These are phyloP conservation scores for Drosophila trichaetosa DNA, from an alignment of 2,888 invertebrate genomes.

Conservation along the genomic window DNA sequence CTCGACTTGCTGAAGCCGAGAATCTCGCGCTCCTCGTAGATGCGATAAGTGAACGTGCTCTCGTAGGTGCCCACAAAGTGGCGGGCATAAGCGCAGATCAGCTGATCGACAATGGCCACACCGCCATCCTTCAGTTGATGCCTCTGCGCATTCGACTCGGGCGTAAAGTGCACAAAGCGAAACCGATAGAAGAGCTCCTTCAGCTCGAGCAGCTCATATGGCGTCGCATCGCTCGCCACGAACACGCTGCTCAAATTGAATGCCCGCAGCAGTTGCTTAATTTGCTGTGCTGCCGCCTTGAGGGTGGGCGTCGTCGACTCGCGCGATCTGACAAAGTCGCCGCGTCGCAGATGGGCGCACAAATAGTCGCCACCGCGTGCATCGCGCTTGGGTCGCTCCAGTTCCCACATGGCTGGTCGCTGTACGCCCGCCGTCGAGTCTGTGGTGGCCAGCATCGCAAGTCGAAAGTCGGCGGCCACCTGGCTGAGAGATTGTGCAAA, in stretches of 20 bases:
- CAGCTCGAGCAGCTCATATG: constrained; percentile 84
- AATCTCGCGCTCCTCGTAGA: constrained; percentile 98
- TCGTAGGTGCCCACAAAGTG: constrained; percentile 96
- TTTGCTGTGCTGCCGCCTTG: constrained; percentile 91
- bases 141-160: constrained; percentile 80
- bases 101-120: constrained; percentile 96
- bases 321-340: constrained; percentile 93
- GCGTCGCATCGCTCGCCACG: constrained; percentile 93
- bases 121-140: constrained; percentile 90
- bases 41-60: constrained; percentile 98
- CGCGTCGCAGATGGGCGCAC: constrained; percentile 93
- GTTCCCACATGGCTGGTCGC: constrained; percentile 87
- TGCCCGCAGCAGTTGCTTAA: constrained; percentile 87
- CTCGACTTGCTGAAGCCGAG: constrained; percentile 91
- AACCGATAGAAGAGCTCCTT: constrained; percentile 78
- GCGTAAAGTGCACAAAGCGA: constrained; percentile 76
- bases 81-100: constrained; percentile 95
- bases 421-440: constrained; percentile 86
- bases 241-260: constrained; percentile 89
- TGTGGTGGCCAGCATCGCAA: constrained; percentile 87
- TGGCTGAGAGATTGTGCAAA: constrained; percentile 90
- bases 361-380: constrained; percentile 90
- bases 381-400: constrained; percentile 85
- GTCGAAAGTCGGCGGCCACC: constrained; percentile 89
- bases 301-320: constrained; percentile 91